These are phyloP conservation scores for Lasioglossum pauxillum DNA, from an alignment of 2,888 invertebrate genomes.

Conservation along the genomic window DNA sequence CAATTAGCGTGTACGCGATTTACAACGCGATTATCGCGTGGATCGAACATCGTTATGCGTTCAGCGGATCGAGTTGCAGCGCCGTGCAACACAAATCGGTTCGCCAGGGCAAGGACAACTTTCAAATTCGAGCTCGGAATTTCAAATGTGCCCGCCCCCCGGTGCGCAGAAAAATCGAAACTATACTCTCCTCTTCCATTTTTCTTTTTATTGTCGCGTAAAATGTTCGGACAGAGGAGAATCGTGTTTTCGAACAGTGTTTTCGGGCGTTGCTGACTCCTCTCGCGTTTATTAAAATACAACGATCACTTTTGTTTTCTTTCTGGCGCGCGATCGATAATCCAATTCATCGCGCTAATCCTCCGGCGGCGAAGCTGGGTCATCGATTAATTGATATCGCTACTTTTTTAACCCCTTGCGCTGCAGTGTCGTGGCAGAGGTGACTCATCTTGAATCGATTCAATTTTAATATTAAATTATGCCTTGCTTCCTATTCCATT, in stretches of 20 bases:
- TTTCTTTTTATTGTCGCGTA: background rate
- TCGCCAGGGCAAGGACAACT: constrained; percentile 7
- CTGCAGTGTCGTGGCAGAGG: background rate
- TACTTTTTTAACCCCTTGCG: background rate
- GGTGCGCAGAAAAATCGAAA: background rate
- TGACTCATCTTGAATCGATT: background rate
- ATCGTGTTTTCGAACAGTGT: background rate
- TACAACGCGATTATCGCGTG: background rate
- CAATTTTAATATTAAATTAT: background rate
- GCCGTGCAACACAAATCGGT: background rate
- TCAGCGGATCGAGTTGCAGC: background rate
- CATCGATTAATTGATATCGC: background rate
- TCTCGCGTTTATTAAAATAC: background rate
- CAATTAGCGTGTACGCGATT: background rate
- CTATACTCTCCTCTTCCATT: background rate
- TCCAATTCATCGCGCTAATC: background rate
- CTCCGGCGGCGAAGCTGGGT: background rate
- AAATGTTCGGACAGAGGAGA: no score
- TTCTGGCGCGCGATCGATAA: background rate
- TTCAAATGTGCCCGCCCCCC: background rate
- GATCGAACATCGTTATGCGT: background rate
- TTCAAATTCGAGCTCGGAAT: constrained; percentile 19
- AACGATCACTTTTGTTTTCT: background rate
- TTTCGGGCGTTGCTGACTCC: background rate
- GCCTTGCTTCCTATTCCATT: background rate